These are phyloP conservation scores for Tenrec ecaudatus DNA, from an alignment of 2,113 vertebrate species.

Conservation along the genomic window DNA sequence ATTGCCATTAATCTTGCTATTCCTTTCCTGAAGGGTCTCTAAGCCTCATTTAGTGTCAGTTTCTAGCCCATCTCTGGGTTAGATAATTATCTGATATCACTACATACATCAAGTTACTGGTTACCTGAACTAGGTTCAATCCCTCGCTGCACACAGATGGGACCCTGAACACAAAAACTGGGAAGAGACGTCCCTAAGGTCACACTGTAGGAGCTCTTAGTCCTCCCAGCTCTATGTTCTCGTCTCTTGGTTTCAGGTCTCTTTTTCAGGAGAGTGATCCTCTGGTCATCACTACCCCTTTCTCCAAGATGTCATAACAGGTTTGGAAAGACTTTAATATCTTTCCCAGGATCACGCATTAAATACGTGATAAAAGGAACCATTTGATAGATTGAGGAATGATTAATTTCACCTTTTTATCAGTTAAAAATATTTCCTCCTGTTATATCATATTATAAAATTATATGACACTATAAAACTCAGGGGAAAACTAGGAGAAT, in stretches of 20 bases:
- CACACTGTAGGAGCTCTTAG: neutral
- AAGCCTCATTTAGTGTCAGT: neutral
- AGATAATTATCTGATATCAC: neutral
- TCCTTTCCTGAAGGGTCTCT: neutral
- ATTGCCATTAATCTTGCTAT: neutral
- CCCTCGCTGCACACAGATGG: neutral
- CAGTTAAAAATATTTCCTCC: neutral
- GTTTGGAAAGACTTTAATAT: neutral
- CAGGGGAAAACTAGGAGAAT: neutral
- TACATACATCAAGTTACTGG: neutral
- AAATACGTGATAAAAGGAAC: neutral
- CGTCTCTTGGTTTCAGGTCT: neutral
- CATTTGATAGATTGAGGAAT: neutral
- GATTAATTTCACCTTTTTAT: neutral
- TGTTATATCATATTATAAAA: neutral
- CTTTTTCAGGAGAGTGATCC: neutral
- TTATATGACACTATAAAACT: neutral
- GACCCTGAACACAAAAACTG: neutral
- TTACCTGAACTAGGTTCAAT: neutral
- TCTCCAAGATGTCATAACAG: neutral
- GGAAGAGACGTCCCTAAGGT: neutral
- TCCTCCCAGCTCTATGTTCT: neutral
- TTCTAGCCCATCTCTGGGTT: neutral
- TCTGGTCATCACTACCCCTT: neutral
- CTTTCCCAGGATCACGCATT: neutral